Percentiles rank a stretch among this genome's conserved stretches.
These are phyloP conservation scores for Acrobasis consociella DNA, from an alignment of 2,888 invertebrate genomes.

Conservation along the genomic window DNA sequence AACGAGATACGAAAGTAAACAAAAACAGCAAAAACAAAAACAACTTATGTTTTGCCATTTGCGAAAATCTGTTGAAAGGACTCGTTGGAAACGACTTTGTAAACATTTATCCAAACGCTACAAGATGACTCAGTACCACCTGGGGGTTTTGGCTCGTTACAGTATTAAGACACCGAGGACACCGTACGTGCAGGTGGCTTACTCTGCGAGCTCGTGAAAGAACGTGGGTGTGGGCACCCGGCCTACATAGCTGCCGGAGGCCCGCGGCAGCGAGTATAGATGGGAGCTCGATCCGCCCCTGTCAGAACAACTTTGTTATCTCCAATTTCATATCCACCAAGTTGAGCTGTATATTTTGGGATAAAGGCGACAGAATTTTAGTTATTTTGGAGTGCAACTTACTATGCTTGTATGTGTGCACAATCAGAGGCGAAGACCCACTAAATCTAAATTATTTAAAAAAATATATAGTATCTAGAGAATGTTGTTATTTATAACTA, in stretches of 20 bases:
- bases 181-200: slow-evolving; percentile 58
- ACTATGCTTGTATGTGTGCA: no score
- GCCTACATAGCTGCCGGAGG: slow-evolving; percentile 73
- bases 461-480: no score
- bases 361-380: no score
- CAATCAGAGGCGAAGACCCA: no score
- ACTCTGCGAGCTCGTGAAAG: slow-evolving; percentile 76
- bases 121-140: slow-evolving; percentile 20
- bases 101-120: neutral
- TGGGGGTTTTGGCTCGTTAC: slow-evolving; percentile 13
- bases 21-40: no score
- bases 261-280: slow-evolving; percentile 69
- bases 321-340: neutral
- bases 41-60: no score
- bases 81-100: neutral
- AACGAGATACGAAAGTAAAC: no score
- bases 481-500: no score
- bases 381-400: no score
- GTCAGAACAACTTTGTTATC: slow-evolving; percentile 42
- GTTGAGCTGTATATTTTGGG: neutral
- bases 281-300: slow-evolving; percentile 76
- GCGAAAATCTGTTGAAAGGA: no score
- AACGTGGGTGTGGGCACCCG: slow-evolving; percentile 77
- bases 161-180: slow-evolving; percentile 36
- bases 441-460: no score